Conservation (phyloP, 2,888 invertebrate species). For the Coremacera marginata region DNA sequence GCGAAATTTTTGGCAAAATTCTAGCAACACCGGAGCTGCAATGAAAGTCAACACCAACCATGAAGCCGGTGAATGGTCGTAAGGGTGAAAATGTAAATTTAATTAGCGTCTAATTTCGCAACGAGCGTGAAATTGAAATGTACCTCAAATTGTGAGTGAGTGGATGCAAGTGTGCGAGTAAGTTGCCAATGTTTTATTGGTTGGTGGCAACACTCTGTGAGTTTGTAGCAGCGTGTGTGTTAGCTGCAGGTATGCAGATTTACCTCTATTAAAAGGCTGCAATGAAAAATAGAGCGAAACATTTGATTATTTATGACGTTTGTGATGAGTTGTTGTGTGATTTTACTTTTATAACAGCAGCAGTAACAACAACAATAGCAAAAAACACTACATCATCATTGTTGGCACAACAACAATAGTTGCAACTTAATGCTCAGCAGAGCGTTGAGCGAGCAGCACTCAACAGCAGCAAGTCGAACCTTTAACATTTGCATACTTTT, state of each 20-base stretch:
- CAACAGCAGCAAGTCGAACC: background rate
- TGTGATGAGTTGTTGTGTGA: conserved; percentile 28
- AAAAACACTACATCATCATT: background rate
- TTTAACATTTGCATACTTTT: conserved; percentile 17
- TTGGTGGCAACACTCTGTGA: conserved; percentile 7
- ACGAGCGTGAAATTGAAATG: conserved; percentile 54
- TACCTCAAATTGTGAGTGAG: background rate
- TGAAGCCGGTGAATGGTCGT: no score
- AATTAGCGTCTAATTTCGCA: conserved; percentile 55
- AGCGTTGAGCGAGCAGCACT: background rate
- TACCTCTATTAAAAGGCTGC: conserved; percentile 2
- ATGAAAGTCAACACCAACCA: background rate
- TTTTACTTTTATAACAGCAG: conserved; percentile 4
- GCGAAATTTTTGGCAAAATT: background rate
- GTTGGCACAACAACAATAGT: background rate
- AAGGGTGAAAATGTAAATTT: conserved; percentile 52
- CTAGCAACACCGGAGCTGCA: background rate
- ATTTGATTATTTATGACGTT: conserved; percentile 22
- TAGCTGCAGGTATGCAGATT: background rate
- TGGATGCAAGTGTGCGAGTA: background rate
- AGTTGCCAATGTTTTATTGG: conserved; percentile 1
- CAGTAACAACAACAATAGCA: background rate
- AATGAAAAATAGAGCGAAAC: background rate
- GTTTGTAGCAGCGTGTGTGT: background rate
- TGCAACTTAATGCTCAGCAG: background rate